Evolutionary conservation across 1,140 invertebrate species (phyloP), one percentile per base, ranked within the genome.

Genomic region (Musca domestica): DNA sequence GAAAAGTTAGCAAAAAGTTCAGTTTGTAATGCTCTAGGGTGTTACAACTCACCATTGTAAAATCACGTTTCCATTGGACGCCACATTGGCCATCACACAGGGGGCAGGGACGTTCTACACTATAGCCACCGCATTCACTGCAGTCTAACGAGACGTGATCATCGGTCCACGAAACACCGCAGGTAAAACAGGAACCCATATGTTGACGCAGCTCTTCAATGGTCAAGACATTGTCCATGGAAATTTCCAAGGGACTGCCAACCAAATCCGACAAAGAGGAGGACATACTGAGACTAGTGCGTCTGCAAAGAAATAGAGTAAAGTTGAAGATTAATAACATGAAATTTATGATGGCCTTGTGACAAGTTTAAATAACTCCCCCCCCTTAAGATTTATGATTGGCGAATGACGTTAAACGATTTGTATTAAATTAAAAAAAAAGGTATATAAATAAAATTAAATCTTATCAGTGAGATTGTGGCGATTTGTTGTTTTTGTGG

Each of bases 81-180:
- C 85, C 86, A 77, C 92, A 94, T 71, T 87, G 85, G 52, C 91
- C 92, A 68, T 91, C 88, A 80, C 92, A 94, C 0, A 88, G 80
- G 14, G 89, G 90, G 74, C 92, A 94, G 3, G 92, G 90, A 71
- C 92, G 83, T 69, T 88, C 84, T 70, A 93, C 82, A 30, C 90
- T 89, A 74, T 92, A 94, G 54, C 92, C 92, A 46, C 92, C 92
- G 78, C 92, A 94, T 80, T 94, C 92, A 34, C 85, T 84, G 81
- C 92, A 94, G 77, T 92, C 91, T 9, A 92, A 80, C 4, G 90
- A 91, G 15, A 92, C 89, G 74, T 93, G 91, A 67, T 91, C 87
- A 73, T 93, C 89, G 71, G 86, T 87, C 92, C 92, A 94, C 73
- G 89, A 91, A 3, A 93, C 91, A 22, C 92, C 91, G 82, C 92